These are phyloP conservation scores for Drosophila vallismaia DNA, from an alignment of 2,888 invertebrate species.

Conservation along the genomic window DNA sequence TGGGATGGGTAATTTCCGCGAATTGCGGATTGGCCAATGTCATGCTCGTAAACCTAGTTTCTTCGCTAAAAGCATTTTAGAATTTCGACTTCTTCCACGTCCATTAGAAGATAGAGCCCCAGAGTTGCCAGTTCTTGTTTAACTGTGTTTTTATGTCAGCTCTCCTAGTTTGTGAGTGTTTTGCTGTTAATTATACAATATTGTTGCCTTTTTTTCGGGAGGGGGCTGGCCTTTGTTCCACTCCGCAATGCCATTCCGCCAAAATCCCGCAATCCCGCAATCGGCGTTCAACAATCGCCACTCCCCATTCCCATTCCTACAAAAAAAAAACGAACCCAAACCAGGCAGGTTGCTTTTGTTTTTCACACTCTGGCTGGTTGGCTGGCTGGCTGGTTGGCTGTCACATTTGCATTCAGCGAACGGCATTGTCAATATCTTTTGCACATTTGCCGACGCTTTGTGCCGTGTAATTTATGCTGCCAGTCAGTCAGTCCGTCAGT, in stretches of 20 bases:
- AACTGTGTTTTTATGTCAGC: conserved; percentile 75
- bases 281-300: conserved; percentile 31
- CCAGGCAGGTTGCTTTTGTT: conserved; percentile 36
- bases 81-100: conserved; percentile 34
- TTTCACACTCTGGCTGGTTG: conserved; percentile 36
- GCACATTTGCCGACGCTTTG: conserved; percentile 47
- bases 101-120: background rate
- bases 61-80: conserved; percentile 49
- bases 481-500: conserved; percentile 19
- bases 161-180: conserved; percentile 45
- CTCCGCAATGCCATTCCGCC: background rate
- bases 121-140: conserved; percentile 33
- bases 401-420: conserved; percentile 66
- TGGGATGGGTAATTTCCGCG: conserved; percentile 51
- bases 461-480: conserved; percentile 65
- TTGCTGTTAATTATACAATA: conserved; percentile 25
- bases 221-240: conserved; percentile 38
- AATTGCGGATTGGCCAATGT: conserved; percentile 54
- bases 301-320: conserved; percentile 40
- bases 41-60: conserved; percentile 71
- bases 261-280: background rate
- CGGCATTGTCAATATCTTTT: conserved; percentile 64
- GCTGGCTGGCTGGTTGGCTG: conserved; percentile 16
- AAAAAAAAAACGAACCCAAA: conserved; percentile 7
- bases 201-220: background rate